These are phyloP conservation scores for Syngnathus typhle DNA, from an alignment of 2,113 vertebrate species.

Conservation along the genomic window DNA sequence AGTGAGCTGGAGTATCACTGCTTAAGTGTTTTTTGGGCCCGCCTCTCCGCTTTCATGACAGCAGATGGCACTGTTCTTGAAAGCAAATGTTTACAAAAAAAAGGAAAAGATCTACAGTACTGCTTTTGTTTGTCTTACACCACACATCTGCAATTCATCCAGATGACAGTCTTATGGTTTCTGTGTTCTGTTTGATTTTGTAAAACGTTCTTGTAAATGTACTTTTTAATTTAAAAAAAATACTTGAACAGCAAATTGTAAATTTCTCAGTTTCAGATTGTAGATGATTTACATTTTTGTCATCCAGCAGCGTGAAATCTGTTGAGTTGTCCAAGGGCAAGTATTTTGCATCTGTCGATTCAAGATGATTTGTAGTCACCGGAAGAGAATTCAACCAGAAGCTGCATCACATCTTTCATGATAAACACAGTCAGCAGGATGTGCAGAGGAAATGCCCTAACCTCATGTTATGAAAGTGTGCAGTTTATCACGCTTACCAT, in stretches of 20 bases:
- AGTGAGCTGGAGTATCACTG: conserved; percentile 27
- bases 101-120: not conserved
- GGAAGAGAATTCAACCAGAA: not conserved
- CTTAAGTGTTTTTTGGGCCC: not conserved
- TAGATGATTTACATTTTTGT: not conserved
- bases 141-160: not conserved
- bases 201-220: conserved; percentile 1
- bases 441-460: not conserved
- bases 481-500: conserved; percentile 4
- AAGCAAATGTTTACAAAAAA: conserved; percentile 7
- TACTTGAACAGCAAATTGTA: conserved; percentile 3
- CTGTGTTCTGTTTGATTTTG: not conserved
- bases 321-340: conserved; percentile 26
- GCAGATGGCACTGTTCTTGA: conserved; percentile 61
- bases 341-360: conserved; percentile 33
- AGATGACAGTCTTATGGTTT: not conserved
- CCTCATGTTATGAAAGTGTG: not conserved
- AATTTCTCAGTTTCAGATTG: not conserved
- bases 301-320: conserved; percentile 17
- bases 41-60: conserved; percentile 29
- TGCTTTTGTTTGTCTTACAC: not conserved
- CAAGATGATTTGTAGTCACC: conserved; percentile 9
- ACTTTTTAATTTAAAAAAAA: conserved; percentile 27
- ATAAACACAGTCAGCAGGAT: not conserved
- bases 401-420: not conserved